Evolutionary conservation across 2,113 vertebrate genomes (phyloP), one percentile per base, ranked within the genome.

Genomic region (Panthera uncia): DNA sequence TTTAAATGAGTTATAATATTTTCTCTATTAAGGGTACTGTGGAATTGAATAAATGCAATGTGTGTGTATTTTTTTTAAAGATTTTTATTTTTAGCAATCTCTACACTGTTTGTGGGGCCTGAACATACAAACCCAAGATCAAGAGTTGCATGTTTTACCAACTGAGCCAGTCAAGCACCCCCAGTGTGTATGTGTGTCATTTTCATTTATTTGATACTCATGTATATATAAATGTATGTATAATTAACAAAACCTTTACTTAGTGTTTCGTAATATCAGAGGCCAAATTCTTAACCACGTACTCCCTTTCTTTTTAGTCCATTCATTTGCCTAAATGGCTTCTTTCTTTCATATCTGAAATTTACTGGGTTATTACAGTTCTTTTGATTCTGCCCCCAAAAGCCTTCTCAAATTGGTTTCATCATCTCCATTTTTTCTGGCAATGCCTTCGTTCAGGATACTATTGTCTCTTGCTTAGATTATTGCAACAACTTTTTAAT

Each of bases 301-400:
- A 33, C 81, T 96, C 31, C 33, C 63, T 93, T 88, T 87, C 82
- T 91, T 78, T 96, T 71, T 36, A 88, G 57, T 68, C 71, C 48
- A 74, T 91, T 84, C 13, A 41, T 84, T 73, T 91, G 36, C 50
- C 61, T 79, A 71, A 65, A 78, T 57, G 71, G 81, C 27, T 78
- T 96, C 65, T 97, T 50, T 85, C 57, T 63, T 94, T 74, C 27
- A 45, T 68, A 38, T 19, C 7, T 71, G 52, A 66, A 21, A 68
- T 83, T 73, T 95, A 68, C 19, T 73, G 38, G 14, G 36, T 86
- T 36, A 79, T 50, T 12, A 55, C 11, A 45, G 66, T 69, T 86
- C 19, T 91, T 68, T 50, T 57, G 9, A 41, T 96, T 83, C 68
- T 84, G 50, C 12, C 95, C 92, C 50, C 57, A 8, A 88, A 89